These are phyloP conservation scores for Hylaea fasciaria DNA, from an alignment of 2,888 invertebrate species.

Conservation along the genomic window DNA sequence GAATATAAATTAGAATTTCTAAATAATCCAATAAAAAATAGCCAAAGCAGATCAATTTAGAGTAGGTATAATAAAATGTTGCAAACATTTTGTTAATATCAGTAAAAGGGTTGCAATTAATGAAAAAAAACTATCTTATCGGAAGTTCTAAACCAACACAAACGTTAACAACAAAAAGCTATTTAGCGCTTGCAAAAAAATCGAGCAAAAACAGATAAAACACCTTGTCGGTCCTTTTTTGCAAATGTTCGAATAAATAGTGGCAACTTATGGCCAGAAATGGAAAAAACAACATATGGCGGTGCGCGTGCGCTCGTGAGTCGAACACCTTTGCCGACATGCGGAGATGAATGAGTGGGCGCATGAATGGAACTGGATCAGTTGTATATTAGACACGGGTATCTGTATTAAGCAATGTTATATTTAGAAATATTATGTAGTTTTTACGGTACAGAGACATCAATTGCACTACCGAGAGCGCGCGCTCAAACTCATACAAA, in stretches of 20 bases:
- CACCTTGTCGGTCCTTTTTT: constrained; percentile 58
- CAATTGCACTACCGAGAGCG: no score
- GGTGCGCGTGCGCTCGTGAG: constrained; percentile 63
- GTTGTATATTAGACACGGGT: constrained; percentile 13
- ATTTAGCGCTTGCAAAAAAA: constrained; percentile 30
- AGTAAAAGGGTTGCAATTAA: no score
- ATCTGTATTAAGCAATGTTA: not conserved
- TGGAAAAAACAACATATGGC: constrained; percentile 56
- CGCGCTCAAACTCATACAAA: no score
- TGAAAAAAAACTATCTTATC: no score
- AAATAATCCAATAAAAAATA: no score
- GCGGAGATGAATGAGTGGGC: constrained; percentile 55
- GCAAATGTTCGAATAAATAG: constrained; percentile 55
- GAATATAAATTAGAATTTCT: no score
- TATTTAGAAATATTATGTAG: no score
- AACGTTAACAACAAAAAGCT: constrained; percentile 27
- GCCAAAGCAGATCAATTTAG: no score
- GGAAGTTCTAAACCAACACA: constrained; percentile 26
- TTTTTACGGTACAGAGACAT: no score
- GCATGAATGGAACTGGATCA: constrained; percentile 33
- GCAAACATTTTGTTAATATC: no score
- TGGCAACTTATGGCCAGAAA: constrained; percentile 45
- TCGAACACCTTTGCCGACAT: constrained; percentile 75
- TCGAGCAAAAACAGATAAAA: constrained; percentile 43
- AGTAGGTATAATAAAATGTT: no score